Evolutionary conservation across 2,888 invertebrate species (phyloP).

Genomic region (Anthoptus insignis): DNA sequence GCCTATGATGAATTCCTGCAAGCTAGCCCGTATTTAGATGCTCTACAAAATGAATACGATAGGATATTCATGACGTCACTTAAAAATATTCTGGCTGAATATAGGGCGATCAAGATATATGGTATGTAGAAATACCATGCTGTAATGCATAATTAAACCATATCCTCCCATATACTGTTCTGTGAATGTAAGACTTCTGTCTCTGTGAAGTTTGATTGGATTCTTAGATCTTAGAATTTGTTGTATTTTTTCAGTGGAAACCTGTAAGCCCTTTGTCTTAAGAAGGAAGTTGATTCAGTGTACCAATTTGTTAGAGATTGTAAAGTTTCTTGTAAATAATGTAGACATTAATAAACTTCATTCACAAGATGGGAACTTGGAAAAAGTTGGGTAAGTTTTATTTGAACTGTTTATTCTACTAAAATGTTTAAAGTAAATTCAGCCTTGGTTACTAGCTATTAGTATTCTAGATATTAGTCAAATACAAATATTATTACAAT

Average conservation of each 20-base stretch:
- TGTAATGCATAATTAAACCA: too few relatives aligned
- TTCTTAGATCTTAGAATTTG: too few relatives aligned
- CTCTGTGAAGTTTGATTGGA: too few relatives aligned
- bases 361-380: conserved; percentile 54
- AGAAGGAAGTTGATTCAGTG: conserved; percentile 74
- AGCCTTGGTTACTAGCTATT: too few relatives aligned
- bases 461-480: too few relatives aligned
- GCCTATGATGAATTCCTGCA: conserved; percentile 83
- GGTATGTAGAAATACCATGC: too few relatives aligned
- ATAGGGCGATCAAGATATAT: conserved; percentile 79
- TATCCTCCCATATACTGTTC: too few relatives aligned
- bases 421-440: too few relatives aligned
- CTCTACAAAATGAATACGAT: conserved; percentile 78
- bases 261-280: conserved; percentile 72
- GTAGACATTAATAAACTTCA: conserved; percentile 70
- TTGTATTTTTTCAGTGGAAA: conserved; percentile 83
- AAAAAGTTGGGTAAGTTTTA: conserved; percentile 61
- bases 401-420: too few relatives aligned
- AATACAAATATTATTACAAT: too few relatives aligned
- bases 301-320: conserved; percentile 72
- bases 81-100: conserved; percentile 79
- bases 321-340: conserved; percentile 69
- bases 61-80: conserved; percentile 82
- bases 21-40: conserved; percentile 80
- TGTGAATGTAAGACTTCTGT: too few relatives aligned